A percentile compares a stretch with the other conserved stretches of the same genome.
Evolutionary conservation across 2,113 vertebrate species (phyloP).

Genomic region (Hassar affinis): DNA sequence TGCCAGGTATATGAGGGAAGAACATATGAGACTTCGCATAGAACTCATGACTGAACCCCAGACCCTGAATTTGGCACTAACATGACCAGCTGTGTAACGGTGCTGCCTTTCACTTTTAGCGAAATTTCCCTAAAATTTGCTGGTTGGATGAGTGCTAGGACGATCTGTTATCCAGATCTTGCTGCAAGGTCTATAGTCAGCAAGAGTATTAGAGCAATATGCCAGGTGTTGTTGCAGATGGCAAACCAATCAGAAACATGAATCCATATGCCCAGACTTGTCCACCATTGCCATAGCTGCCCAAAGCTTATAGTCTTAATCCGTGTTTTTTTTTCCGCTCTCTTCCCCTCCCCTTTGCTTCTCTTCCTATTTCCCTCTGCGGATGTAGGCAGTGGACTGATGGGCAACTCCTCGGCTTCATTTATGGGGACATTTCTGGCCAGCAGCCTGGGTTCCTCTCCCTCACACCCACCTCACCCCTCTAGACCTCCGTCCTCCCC

Average conservation of each 20-base stretch:
- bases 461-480: conserved; percentile 80
- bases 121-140: background rate
- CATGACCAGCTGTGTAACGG: background rate
- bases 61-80: background rate
- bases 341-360: conserved; percentile 50
- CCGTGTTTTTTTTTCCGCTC: background rate
- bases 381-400: conserved; percentile 84
- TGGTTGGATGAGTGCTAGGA: background rate
- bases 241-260: conserved; percentile 2
- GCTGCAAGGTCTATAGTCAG: background rate
- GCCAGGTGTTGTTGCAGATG: conserved; percentile 18
- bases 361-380: conserved; percentile 49
- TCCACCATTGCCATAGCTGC: background rate
- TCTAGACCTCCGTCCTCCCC: conserved; percentile 82
- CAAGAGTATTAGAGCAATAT: background rate
- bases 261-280: conserved; percentile 1
- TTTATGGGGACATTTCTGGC: conserved; percentile 98
- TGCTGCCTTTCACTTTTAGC: background rate
- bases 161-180: background rate
- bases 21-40: background rate
- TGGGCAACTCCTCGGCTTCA: conserved; percentile 88
- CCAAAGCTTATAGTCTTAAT: conserved; percentile 4
- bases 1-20: background rate
- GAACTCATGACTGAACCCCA: background rate
- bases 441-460: conserved; percentile 86